Base-by-base conservation (phyloP, 2,113 vertebrate genomes). In the Phoxinus phoxinus region DNA sequence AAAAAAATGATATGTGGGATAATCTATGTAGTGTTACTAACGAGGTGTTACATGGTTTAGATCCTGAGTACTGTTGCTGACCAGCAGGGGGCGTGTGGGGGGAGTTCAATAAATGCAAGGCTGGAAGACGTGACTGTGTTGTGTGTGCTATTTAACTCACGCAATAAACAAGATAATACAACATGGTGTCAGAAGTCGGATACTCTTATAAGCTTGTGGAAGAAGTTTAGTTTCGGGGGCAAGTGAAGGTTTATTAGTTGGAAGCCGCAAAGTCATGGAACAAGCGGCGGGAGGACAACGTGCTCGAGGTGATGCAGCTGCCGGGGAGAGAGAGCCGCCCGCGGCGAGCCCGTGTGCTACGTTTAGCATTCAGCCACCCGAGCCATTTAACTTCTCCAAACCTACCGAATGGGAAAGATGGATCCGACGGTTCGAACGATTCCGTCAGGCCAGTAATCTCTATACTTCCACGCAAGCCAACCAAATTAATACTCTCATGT, bases 361-460 rank as follows among this genome's bases (percentile, higher is more conserved):
- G 5, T 17, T 67, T 6, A 67, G 65, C 65, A 69, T 69, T 13
- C 65, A 69, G 15, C 67, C 30, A 71, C 67, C 27, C 21, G 15
- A 71, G 30, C 6, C 30, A 19, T 86, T 88, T 32, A 67, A 88
- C 44, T 86, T 86, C 61, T 63, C 81, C 2, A 88, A 81, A 48
- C 75, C 67, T 11, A n/a, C 46, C 3, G 76, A 81, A 72, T 84
- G 87, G 85, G 32, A 56, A 51, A 81, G 46, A 75, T 88, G 81
- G 84, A 86, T 83, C 12, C 6, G 63, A 58, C 6, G 37, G 13
- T 87, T 79, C 7, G 51, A 44, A 67, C 7, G 81, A 86, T 59
- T n/a, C 23, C 23, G 23, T 59, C 58, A 59, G 23, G 58, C 58
- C 9, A 59, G 58, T n/a, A 59, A 59, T n/a, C 23, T 59, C 8